These are phyloP conservation scores for Apotomis capreana DNA, from an alignment of 2,888 invertebrate species.

Conservation along the genomic window DNA sequence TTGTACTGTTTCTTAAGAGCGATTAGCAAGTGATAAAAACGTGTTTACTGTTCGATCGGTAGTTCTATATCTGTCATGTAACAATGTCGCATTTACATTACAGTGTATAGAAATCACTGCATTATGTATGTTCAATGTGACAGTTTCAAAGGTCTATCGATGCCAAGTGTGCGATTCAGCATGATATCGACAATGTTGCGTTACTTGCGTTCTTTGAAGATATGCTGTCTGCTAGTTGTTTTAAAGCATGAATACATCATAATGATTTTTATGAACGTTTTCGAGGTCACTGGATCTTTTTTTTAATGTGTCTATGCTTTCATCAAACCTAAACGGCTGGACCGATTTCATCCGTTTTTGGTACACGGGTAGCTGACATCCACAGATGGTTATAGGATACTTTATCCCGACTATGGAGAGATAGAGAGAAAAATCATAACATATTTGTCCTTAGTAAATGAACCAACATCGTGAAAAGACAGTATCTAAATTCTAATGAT, in stretches of 20 bases:
- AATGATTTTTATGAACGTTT: too few species aligned
- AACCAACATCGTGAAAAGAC: too few species aligned
- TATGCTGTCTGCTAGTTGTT: neutral
- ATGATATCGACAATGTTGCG: neutral
- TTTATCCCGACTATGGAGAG: too few species aligned
- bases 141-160: constrained; percentile 5
- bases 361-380: too few species aligned
- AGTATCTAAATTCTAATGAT: too few species aligned
- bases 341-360: too few species aligned
- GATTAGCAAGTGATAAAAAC: constrained; percentile 29
- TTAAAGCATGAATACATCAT: neutral
- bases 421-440: too few species aligned
- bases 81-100: constrained; percentile 16
- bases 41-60: constrained; percentile 16
- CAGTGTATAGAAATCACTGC: neutral
- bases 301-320: too few species aligned
- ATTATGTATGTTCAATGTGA: constrained; percentile 11
- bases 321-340: too few species aligned
- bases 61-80: constrained; percentile 11
- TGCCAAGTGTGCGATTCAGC: constrained; percentile 1
- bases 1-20: constrained; percentile 9
- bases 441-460: too few species aligned
- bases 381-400: too few species aligned
- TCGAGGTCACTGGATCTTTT: too few species aligned
- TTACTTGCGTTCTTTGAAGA: neutral